Conservation (phyloP, 2,113 vertebrate species). For the Cepphus grylle region DNA sequence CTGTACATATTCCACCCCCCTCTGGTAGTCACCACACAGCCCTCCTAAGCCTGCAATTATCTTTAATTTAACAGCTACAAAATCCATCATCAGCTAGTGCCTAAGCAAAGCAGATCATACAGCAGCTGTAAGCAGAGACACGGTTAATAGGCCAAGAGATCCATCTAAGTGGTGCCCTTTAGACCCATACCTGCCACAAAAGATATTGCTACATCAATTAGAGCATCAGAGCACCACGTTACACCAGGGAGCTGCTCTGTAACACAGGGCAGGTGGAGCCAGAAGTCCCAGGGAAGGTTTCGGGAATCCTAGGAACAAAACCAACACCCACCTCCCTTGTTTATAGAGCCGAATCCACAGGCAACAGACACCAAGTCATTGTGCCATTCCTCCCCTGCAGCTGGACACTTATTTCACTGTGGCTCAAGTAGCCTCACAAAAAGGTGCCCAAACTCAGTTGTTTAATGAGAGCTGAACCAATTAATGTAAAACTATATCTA, state of each 20-base stretch:
- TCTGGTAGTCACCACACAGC: constrained; percentile 19
- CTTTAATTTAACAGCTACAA: constrained; percentile 5
- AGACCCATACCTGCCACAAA: background rate
- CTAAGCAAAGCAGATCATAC: background rate
- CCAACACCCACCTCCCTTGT: background rate
- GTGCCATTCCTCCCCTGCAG: background rate
- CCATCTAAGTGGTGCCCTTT: background rate
- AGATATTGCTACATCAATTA: fast-evolving
- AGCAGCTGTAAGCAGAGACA: background rate
- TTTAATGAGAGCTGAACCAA: background rate
- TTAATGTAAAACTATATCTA: background rate
- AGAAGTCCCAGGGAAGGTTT: background rate
- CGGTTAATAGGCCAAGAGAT: fast-evolving
- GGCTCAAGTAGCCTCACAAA: background rate
- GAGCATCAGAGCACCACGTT: background rate
- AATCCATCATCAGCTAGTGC: background rate
- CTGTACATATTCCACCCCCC: background rate
- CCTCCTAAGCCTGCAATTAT: constrained; percentile 34
- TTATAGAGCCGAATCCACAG: background rate
- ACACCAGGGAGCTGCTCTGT: background rate
- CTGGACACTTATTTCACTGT: background rate
- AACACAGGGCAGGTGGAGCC: background rate
- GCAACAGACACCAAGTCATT: background rate
- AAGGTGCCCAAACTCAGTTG: background rate
- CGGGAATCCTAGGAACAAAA: background rate